Evolutionary conservation across 2,888 invertebrate species (phyloP).

Genomic region (Cremastobaeus sp.): DNA sequence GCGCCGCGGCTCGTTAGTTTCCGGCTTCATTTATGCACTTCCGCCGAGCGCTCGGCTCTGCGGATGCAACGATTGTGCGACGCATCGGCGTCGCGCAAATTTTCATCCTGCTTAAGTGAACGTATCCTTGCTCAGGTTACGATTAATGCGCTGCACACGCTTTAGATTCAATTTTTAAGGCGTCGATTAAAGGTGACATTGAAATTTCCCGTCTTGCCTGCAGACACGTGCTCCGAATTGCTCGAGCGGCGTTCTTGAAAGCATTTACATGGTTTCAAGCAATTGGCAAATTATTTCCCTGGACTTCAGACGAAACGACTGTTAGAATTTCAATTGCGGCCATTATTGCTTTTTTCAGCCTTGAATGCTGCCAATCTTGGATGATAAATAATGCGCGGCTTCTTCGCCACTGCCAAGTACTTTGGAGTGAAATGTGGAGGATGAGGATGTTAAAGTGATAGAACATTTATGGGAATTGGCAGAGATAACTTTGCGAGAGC

Average conservation of each 20-base stretch:
- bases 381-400: too few species aligned
- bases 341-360: too few species aligned
- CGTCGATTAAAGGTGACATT: constrained; percentile 54
- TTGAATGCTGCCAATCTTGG: too few species aligned
- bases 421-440: too few species aligned
- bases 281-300: too few species aligned
- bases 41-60: constrained; percentile 65
- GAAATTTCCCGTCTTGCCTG: constrained; percentile 31
- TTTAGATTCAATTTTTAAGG: constrained; percentile 50
- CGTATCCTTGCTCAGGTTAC: constrained; percentile 57
- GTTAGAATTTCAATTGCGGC: too few species aligned
- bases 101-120: constrained; percentile 52
- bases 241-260: background rate
- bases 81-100: constrained; percentile 41
- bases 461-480: too few species aligned
- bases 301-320: too few species aligned
- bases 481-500: too few species aligned
- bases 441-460: too few species aligned
- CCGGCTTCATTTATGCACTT: constrained; percentile 71
- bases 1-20: constrained; percentile 49
- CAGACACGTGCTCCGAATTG: constrained; percentile 1
- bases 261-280: too few species aligned
- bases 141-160: constrained; percentile 33
- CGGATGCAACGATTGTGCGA: constrained; percentile 53
- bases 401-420: too few species aligned